Conservation (phyloP, 2,113 vertebrate genomes). For the Morone chrysops region DNA sequence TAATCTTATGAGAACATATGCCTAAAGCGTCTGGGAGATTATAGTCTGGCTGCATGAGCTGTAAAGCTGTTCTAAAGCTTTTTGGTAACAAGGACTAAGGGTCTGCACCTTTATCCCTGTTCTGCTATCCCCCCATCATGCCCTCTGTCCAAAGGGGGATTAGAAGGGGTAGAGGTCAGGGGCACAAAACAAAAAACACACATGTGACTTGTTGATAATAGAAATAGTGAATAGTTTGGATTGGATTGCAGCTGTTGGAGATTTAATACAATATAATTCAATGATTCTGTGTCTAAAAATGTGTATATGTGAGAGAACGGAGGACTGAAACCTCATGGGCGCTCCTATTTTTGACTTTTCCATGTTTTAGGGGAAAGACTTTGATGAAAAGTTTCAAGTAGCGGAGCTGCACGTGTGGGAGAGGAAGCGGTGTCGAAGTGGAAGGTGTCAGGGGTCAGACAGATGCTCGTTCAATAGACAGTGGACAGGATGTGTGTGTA, state of each 20-base stretch:
- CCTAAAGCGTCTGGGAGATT: constrained; percentile 80
- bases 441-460: constrained; percentile 78
- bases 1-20: constrained; percentile 78
- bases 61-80: constrained; percentile 75
- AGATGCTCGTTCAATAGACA: constrained; percentile 77
- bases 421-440: constrained; percentile 71
- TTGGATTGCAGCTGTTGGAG: not conserved
- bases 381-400: constrained; percentile 58
- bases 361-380: constrained; percentile 26
- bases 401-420: constrained; percentile 69
- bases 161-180: constrained; percentile 47
- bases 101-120: constrained; percentile 61
- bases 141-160: constrained; percentile 49
- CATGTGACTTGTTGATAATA: not conserved
- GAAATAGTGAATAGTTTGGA: not conserved
- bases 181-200: constrained; percentile 35
- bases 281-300: not conserved
- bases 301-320: not conserved
- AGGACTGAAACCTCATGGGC: not conserved
- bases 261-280: not conserved
- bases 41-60: constrained; percentile 71
- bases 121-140: constrained; percentile 22
- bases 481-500: constrained; percentile 76
- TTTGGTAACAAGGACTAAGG: constrained; percentile 65
- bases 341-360: constrained; percentile 28